Conservation (phyloP, 2,888 invertebrate species). For the Clivina fossor region DNA sequence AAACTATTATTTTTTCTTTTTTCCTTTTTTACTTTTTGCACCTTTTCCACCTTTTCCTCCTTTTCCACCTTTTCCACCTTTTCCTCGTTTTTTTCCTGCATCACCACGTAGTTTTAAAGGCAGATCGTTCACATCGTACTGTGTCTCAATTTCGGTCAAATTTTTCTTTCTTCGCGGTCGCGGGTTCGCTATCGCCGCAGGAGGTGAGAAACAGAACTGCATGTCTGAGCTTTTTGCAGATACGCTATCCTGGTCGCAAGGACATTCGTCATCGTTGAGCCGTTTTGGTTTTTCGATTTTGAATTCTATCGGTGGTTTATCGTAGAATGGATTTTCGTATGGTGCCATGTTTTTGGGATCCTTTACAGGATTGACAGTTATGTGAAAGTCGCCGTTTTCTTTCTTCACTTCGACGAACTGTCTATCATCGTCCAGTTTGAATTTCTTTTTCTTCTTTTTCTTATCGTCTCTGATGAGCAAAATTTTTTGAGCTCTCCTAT, state of each 20-base stretch:
- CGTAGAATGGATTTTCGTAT: conserved; percentile 16
- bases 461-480: conserved; percentile 54
- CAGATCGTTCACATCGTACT: conserved; percentile 17
- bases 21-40: conserved; percentile 37
- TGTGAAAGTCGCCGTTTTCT: conserved; percentile 17
- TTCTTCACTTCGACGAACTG: conserved; percentile 30
- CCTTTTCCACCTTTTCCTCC: conserved; percentile 14
- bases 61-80: conserved; percentile 8
- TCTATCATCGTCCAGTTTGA: conserved; percentile 52
- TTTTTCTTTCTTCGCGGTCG: conserved; percentile 42
- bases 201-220: conserved; percentile 72
- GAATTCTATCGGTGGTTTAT: conserved; percentile 23
- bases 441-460: conserved; percentile 45
- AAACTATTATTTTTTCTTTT: conserved; percentile 28
- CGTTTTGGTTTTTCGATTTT: conserved; percentile 16
- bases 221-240: conserved; percentile 63
- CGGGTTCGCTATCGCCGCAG: conserved; percentile 63
- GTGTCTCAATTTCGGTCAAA: neutral
- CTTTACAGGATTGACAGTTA: conserved; percentile 28
- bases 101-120: neutral
- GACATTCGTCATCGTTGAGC: conserved; percentile 10
- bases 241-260: conserved; percentile 56
- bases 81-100: neutral
- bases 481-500: conserved; percentile 43
- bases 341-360: conserved; percentile 19